Conservation (phyloP, 2,797 vertebrate genomes). For the Paedocypris micromegethes region DNA sequence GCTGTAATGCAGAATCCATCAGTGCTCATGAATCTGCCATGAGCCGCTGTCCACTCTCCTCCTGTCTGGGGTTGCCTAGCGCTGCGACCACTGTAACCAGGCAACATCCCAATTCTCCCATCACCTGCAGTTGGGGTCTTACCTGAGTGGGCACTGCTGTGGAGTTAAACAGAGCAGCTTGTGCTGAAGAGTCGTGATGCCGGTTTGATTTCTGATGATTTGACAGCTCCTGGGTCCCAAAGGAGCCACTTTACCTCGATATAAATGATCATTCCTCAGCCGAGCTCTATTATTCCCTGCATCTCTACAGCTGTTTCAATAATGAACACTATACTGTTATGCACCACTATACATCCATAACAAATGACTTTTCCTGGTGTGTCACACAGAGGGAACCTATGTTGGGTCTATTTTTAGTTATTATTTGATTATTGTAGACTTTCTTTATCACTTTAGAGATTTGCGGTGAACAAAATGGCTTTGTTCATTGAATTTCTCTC, state of each 20-base stretch:
- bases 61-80: constrained; percentile 44
- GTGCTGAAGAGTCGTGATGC: not conserved
- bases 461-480: too few relatives aligned
- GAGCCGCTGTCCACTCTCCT: constrained; percentile 12
- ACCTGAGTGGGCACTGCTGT: constrained; percentile 30
- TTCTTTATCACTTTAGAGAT: too few relatives aligned
- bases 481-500: too few relatives aligned
- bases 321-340: too few relatives aligned
- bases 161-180: constrained; percentile 16
- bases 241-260: not conserved
- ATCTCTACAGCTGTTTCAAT: too few relatives aligned
- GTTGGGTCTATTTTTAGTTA: too few relatives aligned
- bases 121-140: constrained; percentile 32
- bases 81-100: constrained; percentile 40
- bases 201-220: not conserved
- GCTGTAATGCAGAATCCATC: constrained; percentile 5
- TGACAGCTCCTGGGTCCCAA: not conserved
- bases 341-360: too few relatives aligned
- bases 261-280: not conserved
- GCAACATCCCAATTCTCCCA: constrained; percentile 42
- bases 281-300: too few relatives aligned
- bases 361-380: too few relatives aligned
- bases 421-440: too few relatives aligned
- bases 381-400: too few relatives aligned
- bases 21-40: constrained; percentile 9